Evolutionary conservation across 2,113 vertebrate genomes (phyloP), one percentile per base, ranked within the genome.

Genomic region (Prionailurus viverrinus): DNA sequence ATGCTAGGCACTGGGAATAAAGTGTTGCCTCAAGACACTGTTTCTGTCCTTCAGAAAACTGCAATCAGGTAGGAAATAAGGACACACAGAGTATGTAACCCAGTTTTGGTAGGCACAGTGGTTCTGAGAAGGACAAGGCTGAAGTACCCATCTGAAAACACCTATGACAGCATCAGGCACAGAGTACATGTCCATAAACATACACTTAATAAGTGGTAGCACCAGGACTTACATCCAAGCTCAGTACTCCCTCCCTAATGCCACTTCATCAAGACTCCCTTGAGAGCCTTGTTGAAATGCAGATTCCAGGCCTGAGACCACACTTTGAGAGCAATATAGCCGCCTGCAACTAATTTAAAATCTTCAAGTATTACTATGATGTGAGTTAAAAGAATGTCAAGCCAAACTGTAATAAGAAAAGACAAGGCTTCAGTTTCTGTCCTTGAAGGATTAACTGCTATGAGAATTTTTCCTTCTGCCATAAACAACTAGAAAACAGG

Each of bases 401-500:
- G 79, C 11, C 83, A 92, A 97, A 97, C 89, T 74, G 76, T 93
- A 97, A 97, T 97, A 97, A 97, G 55, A 80, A 83, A 97, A 98
- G 97, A 96, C 90, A 96, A 97, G 84, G 69, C 74, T 91, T 91
- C 55, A 33, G 93, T 69, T 90, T 97, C 51, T 97, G 78, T 55
- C 95, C 79, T 83, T 23, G 33, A 97, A 95, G 95, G 95, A 97
- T 97, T 95, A 96, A 91, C 95, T 89, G 92, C 94, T 91, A 79
- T 48, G 41, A 98, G 94, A 89, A 83, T 87, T 89, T 95, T 80
- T 65, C 84, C 68, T 96, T 82, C 87, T 96, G 51, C 86, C 86
- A 90, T 85, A 80, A 96, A 97, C 89, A 97, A 97, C 88, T 91
- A 94, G 92, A 94, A 97, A 96, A 97, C 83, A 94, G 97, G 85